Base-by-base conservation (phyloP, 2,797 vertebrate genomes). In the Malurus leucopterus region DNA sequence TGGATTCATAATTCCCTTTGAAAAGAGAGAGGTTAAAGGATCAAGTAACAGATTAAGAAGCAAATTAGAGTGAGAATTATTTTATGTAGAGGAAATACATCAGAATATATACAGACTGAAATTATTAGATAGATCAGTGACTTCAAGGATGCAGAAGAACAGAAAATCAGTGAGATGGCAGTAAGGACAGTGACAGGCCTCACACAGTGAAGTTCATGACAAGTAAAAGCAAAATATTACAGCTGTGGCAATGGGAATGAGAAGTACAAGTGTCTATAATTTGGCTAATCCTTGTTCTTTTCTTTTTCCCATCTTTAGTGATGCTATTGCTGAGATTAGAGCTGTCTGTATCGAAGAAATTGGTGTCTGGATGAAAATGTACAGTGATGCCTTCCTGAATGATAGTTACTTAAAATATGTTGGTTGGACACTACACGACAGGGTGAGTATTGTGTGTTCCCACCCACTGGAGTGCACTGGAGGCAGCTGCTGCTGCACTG, bases 321-420 rank as follows among this genome's bases (percentile, higher is more conserved):
- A 99, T 95, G 99, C 99, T 27, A 99, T 99, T 83, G 99, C 99
- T 84, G 99, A 99, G 95, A 99, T 99, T 96, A 97, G 99, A 97
- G 99, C 99, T 90, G 99, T 99, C 96, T 99, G 99, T 93, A 99
- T 99, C 64, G 99, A 99, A 97, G 99, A 99, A 97, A 99, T 99
- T 20, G 99, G 99, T 49, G 99, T 99, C 54, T 99, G 99, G 99
- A 99, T 99, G 99, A 99, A 99, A 97, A 99, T 99, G 98, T 99
- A 99, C 97, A 99, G 99, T 78, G 99, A 99, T 81, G 99, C 99
- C 76, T 99, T 99, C 93, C 98, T 99, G 43, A 99, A 99, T 78
- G 99, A 99, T 96, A 99, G 99, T 96, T 99, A 99, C 95, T 98
- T 99, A 91, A 99, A 99, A 95, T 99, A 99, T 32, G 99, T 99